These are phyloP conservation scores for Rhadinocentrus ornatus DNA, from an alignment of 2,797 vertebrate species.

Conservation along the genomic window DNA sequence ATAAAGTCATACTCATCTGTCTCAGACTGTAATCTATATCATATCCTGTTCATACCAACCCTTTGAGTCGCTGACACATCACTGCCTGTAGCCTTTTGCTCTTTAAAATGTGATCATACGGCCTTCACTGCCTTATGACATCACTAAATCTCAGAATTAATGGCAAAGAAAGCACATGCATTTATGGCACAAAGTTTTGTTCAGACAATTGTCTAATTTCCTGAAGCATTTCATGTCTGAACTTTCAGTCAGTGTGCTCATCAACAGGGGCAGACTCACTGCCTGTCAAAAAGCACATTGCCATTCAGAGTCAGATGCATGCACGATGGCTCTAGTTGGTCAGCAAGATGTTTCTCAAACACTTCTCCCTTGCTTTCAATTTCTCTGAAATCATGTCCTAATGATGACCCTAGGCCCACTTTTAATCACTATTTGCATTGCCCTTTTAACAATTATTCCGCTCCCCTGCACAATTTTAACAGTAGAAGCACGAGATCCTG, in stretches of 20 bases:
- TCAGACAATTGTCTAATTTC: slow-evolving; percentile 68
- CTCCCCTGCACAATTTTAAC: slow-evolving; percentile 78
- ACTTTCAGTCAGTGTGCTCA: slow-evolving; percentile 58
- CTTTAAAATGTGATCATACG: slow-evolving; percentile 56
- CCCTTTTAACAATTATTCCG: slow-evolving; percentile 83
- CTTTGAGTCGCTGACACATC: slow-evolving; percentile 61
- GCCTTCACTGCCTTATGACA: slow-evolving; percentile 52
- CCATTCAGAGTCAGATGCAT: slow-evolving; percentile 59
- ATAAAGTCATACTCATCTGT: slow-evolving; percentile 28
- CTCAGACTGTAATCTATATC: slow-evolving; percentile 13
- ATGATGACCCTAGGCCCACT: slow-evolving; percentile 81
- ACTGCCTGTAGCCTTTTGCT: slow-evolving; percentile 66
- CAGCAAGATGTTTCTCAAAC: slow-evolving; percentile 73
- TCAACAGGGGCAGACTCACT: slow-evolving; percentile 66
- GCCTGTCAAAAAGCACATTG: slow-evolving; percentile 61
- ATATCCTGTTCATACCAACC: slow-evolving; percentile 37
- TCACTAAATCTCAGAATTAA: slow-evolving; percentile 43
- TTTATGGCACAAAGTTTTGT: slow-evolving; percentile 66
- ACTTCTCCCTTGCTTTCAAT: slow-evolving; percentile 59
- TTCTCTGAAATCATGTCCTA: slow-evolving; percentile 77
- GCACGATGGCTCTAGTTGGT: slow-evolving; percentile 64
- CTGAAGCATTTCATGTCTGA: slow-evolving; percentile 61
- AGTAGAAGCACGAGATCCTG: slow-evolving; percentile 59
- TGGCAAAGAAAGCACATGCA: slow-evolving; percentile 63
- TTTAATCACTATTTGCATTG: slow-evolving; percentile 82